phyloP scores from a whole-genome alignment of 1,140 invertebrate species.

The Saccostrea glomerata region DNA sequence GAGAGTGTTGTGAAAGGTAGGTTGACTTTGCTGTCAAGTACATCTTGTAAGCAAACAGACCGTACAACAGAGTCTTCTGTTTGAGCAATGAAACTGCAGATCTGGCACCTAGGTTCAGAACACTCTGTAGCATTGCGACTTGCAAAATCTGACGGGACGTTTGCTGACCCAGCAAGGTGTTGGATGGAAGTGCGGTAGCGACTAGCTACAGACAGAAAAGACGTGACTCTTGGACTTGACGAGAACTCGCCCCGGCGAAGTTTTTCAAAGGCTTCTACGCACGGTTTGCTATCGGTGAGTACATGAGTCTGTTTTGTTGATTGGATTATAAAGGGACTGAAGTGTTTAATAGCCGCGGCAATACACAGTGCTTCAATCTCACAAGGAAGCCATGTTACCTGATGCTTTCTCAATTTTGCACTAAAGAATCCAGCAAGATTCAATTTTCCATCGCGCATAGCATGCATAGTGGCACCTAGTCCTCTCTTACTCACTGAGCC shows the following conservation, averaged over 20 bases:
- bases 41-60: conserved; percentile 16
- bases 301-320: conserved; percentile 12
- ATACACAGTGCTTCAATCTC: no score
- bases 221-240: conserved; percentile 1
- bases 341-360: no score
- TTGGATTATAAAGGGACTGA: no score
- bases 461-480: conserved; percentile 56
- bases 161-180: conserved; percentile 52
- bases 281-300: conserved; percentile 46
- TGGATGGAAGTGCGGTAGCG: conserved; percentile 52
- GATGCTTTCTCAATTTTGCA: no score
- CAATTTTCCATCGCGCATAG: conserved; percentile 39
- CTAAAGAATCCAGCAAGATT: no score
- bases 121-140: no score
- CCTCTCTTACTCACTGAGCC: conserved; percentile 56
- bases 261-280: conserved; percentile 42
- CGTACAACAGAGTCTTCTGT: conserved; percentile 42
- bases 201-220: conserved; percentile 52
- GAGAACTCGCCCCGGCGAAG: conserved; percentile 43
- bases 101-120: no score
- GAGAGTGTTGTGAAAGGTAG: conserved; percentile 57
- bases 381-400: no score
- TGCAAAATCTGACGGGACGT: no score
- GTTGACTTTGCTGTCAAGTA: conserved; percentile 25
- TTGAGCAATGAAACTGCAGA: no score